A percentile compares a stretch with the other conserved stretches of the same genome.
These are phyloP conservation scores for Balaeniceps rex DNA, from an alignment of 2,113 vertebrate genomes.

Conservation along the genomic window DNA sequence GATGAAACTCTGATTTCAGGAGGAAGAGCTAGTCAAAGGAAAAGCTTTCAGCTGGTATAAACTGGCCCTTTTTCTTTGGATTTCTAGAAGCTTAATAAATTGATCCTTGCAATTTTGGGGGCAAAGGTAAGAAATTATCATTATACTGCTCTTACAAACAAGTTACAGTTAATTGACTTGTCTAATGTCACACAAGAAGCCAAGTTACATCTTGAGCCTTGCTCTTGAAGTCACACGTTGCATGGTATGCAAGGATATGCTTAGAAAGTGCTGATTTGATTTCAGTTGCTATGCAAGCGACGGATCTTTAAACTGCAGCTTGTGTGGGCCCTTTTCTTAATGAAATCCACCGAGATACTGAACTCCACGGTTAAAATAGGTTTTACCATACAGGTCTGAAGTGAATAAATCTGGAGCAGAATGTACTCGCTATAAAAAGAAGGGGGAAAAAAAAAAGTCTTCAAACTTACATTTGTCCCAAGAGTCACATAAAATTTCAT, in stretches of 20 bases:
- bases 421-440: slow-evolving; percentile 56
- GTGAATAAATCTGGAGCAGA: slow-evolving; percentile 20
- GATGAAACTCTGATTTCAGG: not conserved
- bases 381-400: slow-evolving; percentile 17
- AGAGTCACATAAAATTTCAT: slow-evolving; percentile 12
- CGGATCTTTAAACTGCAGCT: not conserved
- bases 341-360: slow-evolving; percentile 30
- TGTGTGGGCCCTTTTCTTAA: slow-evolving; percentile 39
- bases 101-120: not conserved
- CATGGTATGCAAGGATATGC: not conserved
- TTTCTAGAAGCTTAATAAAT: not conserved
- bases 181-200: not conserved
- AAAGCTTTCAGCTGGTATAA: not conserved
- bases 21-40: not conserved
- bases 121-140: not conserved
- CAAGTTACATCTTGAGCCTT: not conserved
- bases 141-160: not conserved
- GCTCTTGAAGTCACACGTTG: not conserved
- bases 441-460: not conserved
- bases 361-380: slow-evolving; percentile 12
- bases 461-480: slow-evolving; percentile 20
- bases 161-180: not conserved
- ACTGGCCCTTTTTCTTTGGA: not conserved
- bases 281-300: not conserved
- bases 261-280: not conserved